A percentile compares a stretch with the other conserved stretches of the same genome.
phyloP scores from a whole-genome alignment of 1,140 invertebrate species.

The Calliphora vicina region DNA sequence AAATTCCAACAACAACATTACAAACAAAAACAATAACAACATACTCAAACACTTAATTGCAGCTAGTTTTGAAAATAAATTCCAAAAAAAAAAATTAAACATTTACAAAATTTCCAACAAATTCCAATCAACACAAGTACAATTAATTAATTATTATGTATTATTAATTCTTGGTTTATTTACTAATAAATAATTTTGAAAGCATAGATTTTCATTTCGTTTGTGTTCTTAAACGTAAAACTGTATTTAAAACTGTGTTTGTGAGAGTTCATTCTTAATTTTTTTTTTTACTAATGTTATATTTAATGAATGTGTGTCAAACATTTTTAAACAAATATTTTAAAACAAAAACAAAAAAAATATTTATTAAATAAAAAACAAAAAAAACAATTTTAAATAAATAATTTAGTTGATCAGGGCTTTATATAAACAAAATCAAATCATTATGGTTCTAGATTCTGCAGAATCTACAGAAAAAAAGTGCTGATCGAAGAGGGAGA shows the following conservation, averaged over 20 bases:
- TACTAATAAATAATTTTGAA: not conserved
- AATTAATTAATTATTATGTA: not conserved
- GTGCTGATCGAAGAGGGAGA: constrained; percentile 90
- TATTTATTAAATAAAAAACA: constrained; percentile 35
- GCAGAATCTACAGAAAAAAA: constrained; percentile 96
- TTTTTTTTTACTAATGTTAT: constrained; percentile 16
- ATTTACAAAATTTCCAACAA: not conserved
- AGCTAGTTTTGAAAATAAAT: not conserved
- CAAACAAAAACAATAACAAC: not conserved
- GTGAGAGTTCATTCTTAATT: not conserved
- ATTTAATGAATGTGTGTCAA: constrained; percentile 15
- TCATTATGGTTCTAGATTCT: constrained; percentile 80
- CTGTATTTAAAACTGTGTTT: constrained; percentile 34
- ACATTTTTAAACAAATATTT: constrained; percentile 12
- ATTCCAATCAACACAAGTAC: not conserved
- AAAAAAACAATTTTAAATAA: constrained; percentile 44
- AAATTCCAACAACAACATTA: not conserved
- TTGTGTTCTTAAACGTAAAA: constrained; percentile 23
- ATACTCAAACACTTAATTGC: constrained; percentile 6
- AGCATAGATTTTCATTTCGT: constrained; percentile 1
- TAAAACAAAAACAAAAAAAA: constrained; percentile 3
- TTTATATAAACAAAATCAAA: constrained; percentile 52
- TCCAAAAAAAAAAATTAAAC: not conserved
- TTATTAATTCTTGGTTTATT: not conserved
- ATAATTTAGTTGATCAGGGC: constrained; percentile 52